Evolutionary conservation across 2,113 vertebrate genomes (phyloP).

Genomic region (Chaetorhynchus papuensis): DNA sequence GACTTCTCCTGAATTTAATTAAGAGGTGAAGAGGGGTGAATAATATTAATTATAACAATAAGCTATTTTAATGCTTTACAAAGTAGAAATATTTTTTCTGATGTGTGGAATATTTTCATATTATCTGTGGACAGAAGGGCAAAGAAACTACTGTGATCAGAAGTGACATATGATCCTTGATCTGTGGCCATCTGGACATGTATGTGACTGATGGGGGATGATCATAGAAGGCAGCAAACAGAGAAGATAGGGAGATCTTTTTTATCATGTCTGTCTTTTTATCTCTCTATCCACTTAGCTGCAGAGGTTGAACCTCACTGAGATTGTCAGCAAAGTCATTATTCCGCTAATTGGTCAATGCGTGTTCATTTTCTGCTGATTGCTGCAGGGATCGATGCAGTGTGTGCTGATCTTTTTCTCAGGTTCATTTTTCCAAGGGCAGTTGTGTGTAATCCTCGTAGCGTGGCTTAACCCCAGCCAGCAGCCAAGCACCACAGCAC

Average conservation of each 20-base stretch:
- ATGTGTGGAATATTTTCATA: background rate
- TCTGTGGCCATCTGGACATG: background rate
- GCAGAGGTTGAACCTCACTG: conserved; percentile 1
- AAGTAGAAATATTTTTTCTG: background rate
- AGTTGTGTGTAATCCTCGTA: background rate
- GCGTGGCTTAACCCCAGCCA: background rate
- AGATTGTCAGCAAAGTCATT: conserved; percentile 66
- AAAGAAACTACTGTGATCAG: background rate
- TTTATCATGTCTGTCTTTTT: background rate
- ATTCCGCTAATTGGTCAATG: conserved; percentile 65
- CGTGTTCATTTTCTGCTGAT: conserved; percentile 57
- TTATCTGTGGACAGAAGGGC: background rate
- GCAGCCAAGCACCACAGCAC: background rate
- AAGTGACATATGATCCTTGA: background rate
- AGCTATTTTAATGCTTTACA: background rate
- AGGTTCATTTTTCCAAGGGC: conserved; percentile 8
- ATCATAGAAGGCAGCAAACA: background rate
- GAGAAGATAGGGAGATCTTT: background rate
- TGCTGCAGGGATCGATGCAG: conserved; percentile 21
- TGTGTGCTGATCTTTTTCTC: background rate
- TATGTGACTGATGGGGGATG: background rate
- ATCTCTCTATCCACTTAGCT: background rate
- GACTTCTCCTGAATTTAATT: background rate
- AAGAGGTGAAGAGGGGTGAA: background rate
- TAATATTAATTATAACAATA: background rate